Base-by-base conservation (phyloP, 23 tunicate genomes). In the Diplosoma virens region DNA sequence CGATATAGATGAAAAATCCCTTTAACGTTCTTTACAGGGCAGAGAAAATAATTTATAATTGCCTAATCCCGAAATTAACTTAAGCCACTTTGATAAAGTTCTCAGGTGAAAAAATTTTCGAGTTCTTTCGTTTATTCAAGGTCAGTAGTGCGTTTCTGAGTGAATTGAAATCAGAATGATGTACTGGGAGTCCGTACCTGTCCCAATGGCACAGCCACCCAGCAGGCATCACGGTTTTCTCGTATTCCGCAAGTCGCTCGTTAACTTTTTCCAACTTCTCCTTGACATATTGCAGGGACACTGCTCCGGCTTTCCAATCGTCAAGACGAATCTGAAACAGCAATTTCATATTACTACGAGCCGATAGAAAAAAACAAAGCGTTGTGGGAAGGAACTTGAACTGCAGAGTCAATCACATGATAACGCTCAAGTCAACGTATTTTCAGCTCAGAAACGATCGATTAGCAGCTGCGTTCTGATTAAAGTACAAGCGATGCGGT, bases 181-280 rank as follows among this genome's bases (percentile, higher is more conserved):
- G 52, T 7, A 67, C 34, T 72, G 59, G 61, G 61, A 11, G 7
- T 23, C 48, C 61, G 33, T 71, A 89, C 96, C 96, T 89, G 96
- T 89, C 85, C 96, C 96, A 89, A 32, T 78, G 84, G 68, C 88
- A 89, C 20, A 78, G 34, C 96, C 96, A 89, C 71, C 86, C 96
- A 24, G 59, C 29, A 7, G 96, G 96, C 34, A 78, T 63, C 11
- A 66, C 59, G 29, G 36, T 78, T 14, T 64, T 73, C 67, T 83
- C 96, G 72, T 81, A 82, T 28, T 75, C 58, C 36, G 86, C 66
- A 18, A 89, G 68, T 21, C 48, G 70, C 41, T 54, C 35, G 4
- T 23, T 37, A 3, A 83, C 85, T 32, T 60, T 61, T 58, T 89
- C 48, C 17, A 89, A 70, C 72, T 78, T 78, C 47, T 64, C 36